Percentiles rank a stretch among this genome's conserved stretches.
These are phyloP conservation scores for Pseudoips prasinana DNA, from an alignment of 2,888 invertebrate genomes.

Conservation along the genomic window DNA sequence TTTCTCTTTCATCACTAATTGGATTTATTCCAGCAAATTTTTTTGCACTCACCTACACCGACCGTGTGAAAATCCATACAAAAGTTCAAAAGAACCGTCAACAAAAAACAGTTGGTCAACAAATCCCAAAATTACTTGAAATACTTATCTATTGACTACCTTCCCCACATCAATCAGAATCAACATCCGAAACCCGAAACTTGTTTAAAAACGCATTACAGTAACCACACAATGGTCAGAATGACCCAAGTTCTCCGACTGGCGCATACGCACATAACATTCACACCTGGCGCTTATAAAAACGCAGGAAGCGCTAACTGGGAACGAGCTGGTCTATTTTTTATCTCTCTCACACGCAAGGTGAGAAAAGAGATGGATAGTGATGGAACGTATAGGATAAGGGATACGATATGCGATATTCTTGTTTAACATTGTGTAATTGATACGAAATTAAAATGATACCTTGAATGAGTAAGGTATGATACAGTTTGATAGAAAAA, in stretches of 20 bases:
- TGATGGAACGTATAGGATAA: slow-evolving; percentile 6
- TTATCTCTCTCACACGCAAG: slow-evolving; percentile 12
- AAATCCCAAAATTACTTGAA: background rate
- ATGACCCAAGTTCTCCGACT: slow-evolving; percentile 10
- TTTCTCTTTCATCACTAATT: too few relatives aligned
- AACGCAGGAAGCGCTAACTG: slow-evolving; percentile 34
- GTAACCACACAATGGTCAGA: slow-evolving; percentile 11
- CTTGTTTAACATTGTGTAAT: slow-evolving; percentile 3
- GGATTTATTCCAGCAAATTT: too few relatives aligned
- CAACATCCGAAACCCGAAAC: background rate
- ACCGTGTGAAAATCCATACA: too few relatives aligned
- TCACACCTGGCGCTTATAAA: slow-evolving; percentile 37
- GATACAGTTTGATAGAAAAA: too few relatives aligned
- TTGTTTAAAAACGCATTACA: slow-evolving; percentile 20
- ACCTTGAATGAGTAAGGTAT: too few relatives aligned
- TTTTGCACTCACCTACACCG: too few relatives aligned
- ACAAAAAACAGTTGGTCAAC: background rate
- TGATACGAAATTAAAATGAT: slow-evolving; percentile 15
- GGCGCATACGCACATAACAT: slow-evolving; percentile 18
- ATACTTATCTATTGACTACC: slow-evolving; percentile 1
- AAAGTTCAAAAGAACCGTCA: too few relatives aligned
- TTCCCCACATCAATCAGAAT: slow-evolving; percentile 5
- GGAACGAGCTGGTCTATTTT: slow-evolving; percentile 29
- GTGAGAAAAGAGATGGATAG: slow-evolving; percentile 7
- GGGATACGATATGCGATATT: slow-evolving; percentile 7